A percentile compares a stretch with the other conserved stretches of the same genome.
These are phyloP conservation scores for Loxodonta africana DNA, from an alignment of 2,113 vertebrate genomes.

Conservation along the genomic window DNA sequence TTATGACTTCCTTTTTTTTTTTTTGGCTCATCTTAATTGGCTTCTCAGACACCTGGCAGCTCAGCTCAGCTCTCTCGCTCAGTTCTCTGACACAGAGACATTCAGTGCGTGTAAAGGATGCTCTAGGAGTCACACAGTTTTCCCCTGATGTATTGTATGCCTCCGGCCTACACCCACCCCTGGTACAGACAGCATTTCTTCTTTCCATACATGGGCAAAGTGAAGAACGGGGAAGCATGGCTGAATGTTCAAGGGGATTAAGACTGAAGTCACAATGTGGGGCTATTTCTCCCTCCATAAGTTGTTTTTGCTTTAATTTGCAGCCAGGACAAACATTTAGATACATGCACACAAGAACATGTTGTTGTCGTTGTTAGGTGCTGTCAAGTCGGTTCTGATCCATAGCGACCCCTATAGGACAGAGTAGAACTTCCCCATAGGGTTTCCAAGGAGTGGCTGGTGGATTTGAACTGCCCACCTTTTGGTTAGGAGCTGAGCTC, in stretches of 20 bases:
- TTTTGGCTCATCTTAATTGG: too few relatives aligned
- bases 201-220: not conserved
- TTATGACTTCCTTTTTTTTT: too few relatives aligned
- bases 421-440: too few relatives aligned
- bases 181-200: not conserved
- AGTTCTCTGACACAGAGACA: not conserved
- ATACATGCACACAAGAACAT: not conserved
- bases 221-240: not conserved
- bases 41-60: too few relatives aligned
- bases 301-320: slow-evolving; percentile 1
- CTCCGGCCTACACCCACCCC: not conserved
- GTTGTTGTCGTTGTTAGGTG: too few relatives aligned
- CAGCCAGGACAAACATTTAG: not conserved
- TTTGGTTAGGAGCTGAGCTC: too few relatives aligned
- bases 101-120: too few relatives aligned
- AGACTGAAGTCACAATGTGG: not conserved
- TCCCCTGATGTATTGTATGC: not conserved
- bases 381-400: too few relatives aligned
- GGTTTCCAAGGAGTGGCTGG: too few relatives aligned
- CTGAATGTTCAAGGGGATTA: not conserved
- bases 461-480: too few relatives aligned
- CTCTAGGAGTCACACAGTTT: not conserved
- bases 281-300: not conserved
- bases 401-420: too few relatives aligned
- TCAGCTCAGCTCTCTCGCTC: too few relatives aligned